phyloP scores from a whole-genome alignment of 2,113 vertebrate species.

The Nematolebias whitei region DNA sequence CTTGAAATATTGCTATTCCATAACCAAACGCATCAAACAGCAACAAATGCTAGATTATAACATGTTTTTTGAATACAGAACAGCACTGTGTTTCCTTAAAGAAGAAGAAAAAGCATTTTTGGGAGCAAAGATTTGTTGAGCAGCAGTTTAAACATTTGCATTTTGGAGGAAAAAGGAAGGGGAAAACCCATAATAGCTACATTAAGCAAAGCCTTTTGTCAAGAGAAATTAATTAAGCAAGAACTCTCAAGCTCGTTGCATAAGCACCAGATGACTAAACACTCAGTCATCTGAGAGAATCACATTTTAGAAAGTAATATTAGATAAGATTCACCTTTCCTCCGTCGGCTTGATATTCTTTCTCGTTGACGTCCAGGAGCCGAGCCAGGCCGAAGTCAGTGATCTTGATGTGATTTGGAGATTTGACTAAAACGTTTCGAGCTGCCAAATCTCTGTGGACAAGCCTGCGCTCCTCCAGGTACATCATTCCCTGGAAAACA shows the following conservation, averaged over 20 bases:
- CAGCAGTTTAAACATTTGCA: no score
- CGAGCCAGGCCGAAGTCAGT: conserved; percentile 96
- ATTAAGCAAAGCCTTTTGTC: neutral
- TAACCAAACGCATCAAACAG: conserved; percentile 17
- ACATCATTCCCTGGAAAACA: conserved; percentile 95
- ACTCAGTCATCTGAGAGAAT: neutral
- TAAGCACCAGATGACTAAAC: neutral
- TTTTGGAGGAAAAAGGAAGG: neutral
- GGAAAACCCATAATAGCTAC: neutral
- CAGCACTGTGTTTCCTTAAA: neutral
- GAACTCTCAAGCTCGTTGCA: neutral
- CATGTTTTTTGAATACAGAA: neutral
- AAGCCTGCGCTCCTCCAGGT: conserved; percentile 93
- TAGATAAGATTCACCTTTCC: conserved; percentile 87
- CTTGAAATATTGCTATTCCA: conserved; percentile 28
- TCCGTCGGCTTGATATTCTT: conserved; percentile 97
- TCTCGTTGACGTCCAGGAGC: conserved; percentile 94
- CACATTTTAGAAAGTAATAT: neutral
- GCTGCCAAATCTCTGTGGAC: conserved; percentile 97
- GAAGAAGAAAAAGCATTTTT: neutral
- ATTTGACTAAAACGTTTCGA: conserved; percentile 96
- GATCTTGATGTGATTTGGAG: conserved; percentile 98
- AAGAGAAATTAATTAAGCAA: neutral
- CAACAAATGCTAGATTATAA: neutral
- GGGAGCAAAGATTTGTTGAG: no score